A percentile compares a stretch with the other conserved stretches of the same genome.
phyloP scores from a whole-genome alignment of 2,797 vertebrate species.

The Xyrichtys novacula region DNA sequence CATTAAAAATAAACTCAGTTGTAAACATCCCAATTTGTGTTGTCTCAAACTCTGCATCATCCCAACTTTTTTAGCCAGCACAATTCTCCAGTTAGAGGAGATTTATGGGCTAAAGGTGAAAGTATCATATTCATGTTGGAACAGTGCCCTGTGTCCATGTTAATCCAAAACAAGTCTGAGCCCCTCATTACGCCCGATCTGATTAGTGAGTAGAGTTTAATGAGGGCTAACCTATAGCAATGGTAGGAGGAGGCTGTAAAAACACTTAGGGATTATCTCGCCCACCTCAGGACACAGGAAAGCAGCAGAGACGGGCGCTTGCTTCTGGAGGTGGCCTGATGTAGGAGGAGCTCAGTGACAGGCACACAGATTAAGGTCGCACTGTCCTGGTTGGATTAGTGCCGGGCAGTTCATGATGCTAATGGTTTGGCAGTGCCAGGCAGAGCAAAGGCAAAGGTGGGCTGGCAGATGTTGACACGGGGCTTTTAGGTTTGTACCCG shows the following conservation, averaged over 20 bases:
- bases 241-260: slow-evolving; percentile 38
- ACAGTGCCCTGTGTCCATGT: slow-evolving; percentile 21
- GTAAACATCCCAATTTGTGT: not conserved
- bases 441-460: slow-evolving; percentile 37
- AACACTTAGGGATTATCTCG: slow-evolving; percentile 51
- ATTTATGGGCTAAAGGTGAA: slow-evolving; percentile 8
- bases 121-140: slow-evolving; percentile 22
- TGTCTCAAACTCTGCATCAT: not conserved
- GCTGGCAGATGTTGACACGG: slow-evolving; percentile 55
- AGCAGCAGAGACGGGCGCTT: slow-evolving; percentile 18
- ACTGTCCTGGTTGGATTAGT: slow-evolving; percentile 71
- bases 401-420: slow-evolving; percentile 73
- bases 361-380: slow-evolving; percentile 71
- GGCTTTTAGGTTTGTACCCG: slow-evolving; percentile 39
- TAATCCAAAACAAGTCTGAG: slow-evolving; percentile 49
- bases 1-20: slow-evolving; percentile 15
- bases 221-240: slow-evolving; percentile 47
- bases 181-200: slow-evolving; percentile 32
- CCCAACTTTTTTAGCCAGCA: not conserved
- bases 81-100: not conserved
- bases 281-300: slow-evolving; percentile 18
- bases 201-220: slow-evolving; percentile 59
- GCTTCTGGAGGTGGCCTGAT: slow-evolving; percentile 67
- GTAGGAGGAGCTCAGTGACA: slow-evolving; percentile 62
- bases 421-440: slow-evolving; percentile 65